Evolutionary conservation across 2,888 invertebrate species (phyloP).

Genomic region (Pollenia labialis): DNA sequence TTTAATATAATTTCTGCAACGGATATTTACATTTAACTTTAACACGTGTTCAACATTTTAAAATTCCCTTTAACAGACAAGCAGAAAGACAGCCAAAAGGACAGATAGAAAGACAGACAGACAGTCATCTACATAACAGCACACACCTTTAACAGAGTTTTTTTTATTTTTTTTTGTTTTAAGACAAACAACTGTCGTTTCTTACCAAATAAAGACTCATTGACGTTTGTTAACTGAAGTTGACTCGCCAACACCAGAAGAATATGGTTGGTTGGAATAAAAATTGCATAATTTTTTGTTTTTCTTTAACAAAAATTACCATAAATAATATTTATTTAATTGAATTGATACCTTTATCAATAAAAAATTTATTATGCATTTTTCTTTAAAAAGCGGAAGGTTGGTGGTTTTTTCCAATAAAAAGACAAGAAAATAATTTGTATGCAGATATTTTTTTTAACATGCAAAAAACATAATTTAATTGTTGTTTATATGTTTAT

Average conservation of each 20-base stretch:
- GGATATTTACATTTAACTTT: slow-evolving; percentile 56
- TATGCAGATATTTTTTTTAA: slow-evolving; percentile 52
- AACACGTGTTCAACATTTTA: slow-evolving; percentile 65
- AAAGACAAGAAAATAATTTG: slow-evolving; percentile 29
- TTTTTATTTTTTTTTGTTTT: no score
- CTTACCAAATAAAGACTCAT: neutral
- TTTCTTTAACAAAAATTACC: slow-evolving; percentile 3
- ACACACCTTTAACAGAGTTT: slow-evolving; percentile 20
- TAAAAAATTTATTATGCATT: slow-evolving; percentile 28
- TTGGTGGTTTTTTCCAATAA: slow-evolving; percentile 20
- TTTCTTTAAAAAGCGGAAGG: slow-evolving; percentile 14
- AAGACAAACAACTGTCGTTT: slow-evolving; percentile 5
- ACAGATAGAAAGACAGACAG: neutral
- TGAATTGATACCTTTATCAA: slow-evolving; percentile 10
- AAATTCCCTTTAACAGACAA: slow-evolving; percentile 23
- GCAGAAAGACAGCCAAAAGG: slow-evolving; percentile 17
- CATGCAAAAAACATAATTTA: slow-evolving; percentile 54
- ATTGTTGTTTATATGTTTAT: slow-evolving; percentile 30
- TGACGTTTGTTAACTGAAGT: neutral
- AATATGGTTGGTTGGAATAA: neutral
- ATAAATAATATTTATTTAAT: slow-evolving; percentile 18
- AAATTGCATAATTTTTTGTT: slow-evolving; percentile 30
- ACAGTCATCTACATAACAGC: neutral
- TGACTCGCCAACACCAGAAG: slow-evolving; percentile 33
- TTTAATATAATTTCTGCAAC: slow-evolving; percentile 48